A percentile compares a stretch with the other conserved stretches of the same genome.
These are phyloP conservation scores for Lutraria lutraria DNA, from an alignment of 2,888 invertebrate genomes.

Conservation along the genomic window DNA sequence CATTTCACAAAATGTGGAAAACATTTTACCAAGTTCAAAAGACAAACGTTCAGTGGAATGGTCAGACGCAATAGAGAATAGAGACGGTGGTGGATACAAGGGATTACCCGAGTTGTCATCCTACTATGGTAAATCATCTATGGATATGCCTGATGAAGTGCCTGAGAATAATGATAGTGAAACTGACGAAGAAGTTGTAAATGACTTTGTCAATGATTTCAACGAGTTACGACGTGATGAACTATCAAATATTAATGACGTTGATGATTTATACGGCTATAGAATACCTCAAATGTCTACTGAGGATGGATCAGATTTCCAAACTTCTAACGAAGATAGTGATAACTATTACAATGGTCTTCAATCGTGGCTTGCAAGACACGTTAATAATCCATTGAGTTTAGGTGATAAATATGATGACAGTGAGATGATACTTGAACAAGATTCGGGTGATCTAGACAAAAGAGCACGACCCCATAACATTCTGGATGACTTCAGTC, in stretches of 20 bases:
- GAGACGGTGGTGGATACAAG: slow-evolving; percentile 46
- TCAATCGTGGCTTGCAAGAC: slow-evolving; percentile 40
- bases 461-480: neutral
- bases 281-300: neutral
- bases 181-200: slow-evolving; percentile 19
- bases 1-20: slow-evolving; percentile 6
- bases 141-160: slow-evolving; percentile 14
- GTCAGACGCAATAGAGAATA: neutral
- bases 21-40: neutral
- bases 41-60: slow-evolving; percentile 20
- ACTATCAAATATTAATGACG: neutral
- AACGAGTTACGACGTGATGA: slow-evolving; percentile 10
- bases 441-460: neutral
- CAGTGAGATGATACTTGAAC: slow-evolving; percentile 7
- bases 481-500: neutral
- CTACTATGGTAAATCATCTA: slow-evolving; percentile 59
- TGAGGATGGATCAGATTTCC: neutral
- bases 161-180: slow-evolving; percentile 18
- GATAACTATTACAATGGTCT: slow-evolving; percentile 36
- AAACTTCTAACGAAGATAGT: neutral
- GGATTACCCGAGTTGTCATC: slow-evolving; percentile 54
- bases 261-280: neutral
- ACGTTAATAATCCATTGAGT: neutral
- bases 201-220: neutral
- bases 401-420: neutral